Evolutionary conservation across 1,140 invertebrate species (phyloP), one percentile per base, ranked within the genome.

Genomic region (Bombus breviceps): DNA sequence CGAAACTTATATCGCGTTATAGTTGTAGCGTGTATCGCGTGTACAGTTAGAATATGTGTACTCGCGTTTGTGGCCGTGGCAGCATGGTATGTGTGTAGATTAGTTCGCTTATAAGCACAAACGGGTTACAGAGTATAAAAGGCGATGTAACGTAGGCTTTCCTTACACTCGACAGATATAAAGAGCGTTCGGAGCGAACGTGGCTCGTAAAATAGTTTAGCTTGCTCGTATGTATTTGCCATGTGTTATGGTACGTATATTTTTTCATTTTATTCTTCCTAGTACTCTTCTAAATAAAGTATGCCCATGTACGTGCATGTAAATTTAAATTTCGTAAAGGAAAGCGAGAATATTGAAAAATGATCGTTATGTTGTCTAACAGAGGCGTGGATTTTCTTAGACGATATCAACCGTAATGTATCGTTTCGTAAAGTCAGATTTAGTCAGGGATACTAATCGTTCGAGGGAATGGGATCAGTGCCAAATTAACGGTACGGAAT

Each of bases 111-210:
- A 39, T 37, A 71, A 81, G 66, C 66, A n/a, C 43, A 81, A 81
- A 57, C 41, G 47, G 64, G 66, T 71, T 81, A 71, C 34, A 47
- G 47, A 81, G 25, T 68, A 47, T 71, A 71, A 81, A 81, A 81
- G 66, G 66, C 28, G 32, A 71, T 25, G 43, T 53, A 39, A 57
- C 39, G 69, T 68, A 81, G 34, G 41, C 43, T 37, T 57, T 81
- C 66, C 47, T 81, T 71, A 71, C 47, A 41, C 66, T 69, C 43
- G 34, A 81, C 66, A 81, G 66, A 57, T 81, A 81, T 71, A 71
- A 81, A 71, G 47, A 81, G 64, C 64, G 53, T 80, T 41, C 12
- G n/a, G 13, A 81, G 66, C 28, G 18, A n/a, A 47, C 34, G 34
- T 5, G 47, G 41, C 18, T 53, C 39, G 64, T n/a, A 57, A 71